A percentile compares a stretch with the other conserved stretches of the same genome.
These are phyloP conservation scores for Drosophila picticornis DNA, from an alignment of 2,888 invertebrate genomes.

Conservation along the genomic window DNA sequence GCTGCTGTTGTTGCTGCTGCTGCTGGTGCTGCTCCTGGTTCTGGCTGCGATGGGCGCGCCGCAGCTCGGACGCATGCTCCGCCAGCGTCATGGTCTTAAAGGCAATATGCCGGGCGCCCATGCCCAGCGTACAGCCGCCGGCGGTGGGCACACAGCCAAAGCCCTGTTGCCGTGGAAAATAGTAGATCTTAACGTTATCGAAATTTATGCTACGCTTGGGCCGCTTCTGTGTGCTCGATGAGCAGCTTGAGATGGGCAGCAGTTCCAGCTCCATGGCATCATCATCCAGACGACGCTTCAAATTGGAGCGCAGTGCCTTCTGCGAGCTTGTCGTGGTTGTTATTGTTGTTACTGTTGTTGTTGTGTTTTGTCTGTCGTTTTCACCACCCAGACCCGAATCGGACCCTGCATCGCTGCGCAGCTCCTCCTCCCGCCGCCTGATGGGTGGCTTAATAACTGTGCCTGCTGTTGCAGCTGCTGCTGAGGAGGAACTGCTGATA, in stretches of 20 bases:
- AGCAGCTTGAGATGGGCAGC: conserved; percentile 48
- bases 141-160: conserved; percentile 96
- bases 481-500: conserved; percentile 4
- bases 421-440: conserved; percentile 65
- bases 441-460: conserved; percentile 7
- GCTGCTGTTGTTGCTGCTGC: conserved; percentile 73
- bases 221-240: conserved; percentile 85
- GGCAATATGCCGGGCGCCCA: conserved; percentile 91
- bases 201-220: conserved; percentile 94
- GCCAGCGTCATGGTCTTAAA: conserved; percentile 92
- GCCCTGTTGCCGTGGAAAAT: conserved; percentile 96
- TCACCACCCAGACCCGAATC: conserved; percentile 94
- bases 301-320: conserved; percentile 87
- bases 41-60: conserved; percentile 93
- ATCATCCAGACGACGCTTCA: conserved; percentile 87
- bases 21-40: conserved; percentile 86
- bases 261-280: conserved; percentile 84
- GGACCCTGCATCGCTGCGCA: conserved; percentile 91
- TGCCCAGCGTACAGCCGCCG: conserved; percentile 96
- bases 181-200: conserved; percentile 96
- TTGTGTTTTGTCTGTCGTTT: conserved; percentile 70
- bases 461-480: conserved; percentile 8
- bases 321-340: neutral
- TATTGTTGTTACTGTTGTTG: conserved; percentile 48
- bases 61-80: conserved; percentile 95